phyloP scores from a whole-genome alignment of 2,797 vertebrate genomes.

The Pseudocheirus occidentalis region DNA sequence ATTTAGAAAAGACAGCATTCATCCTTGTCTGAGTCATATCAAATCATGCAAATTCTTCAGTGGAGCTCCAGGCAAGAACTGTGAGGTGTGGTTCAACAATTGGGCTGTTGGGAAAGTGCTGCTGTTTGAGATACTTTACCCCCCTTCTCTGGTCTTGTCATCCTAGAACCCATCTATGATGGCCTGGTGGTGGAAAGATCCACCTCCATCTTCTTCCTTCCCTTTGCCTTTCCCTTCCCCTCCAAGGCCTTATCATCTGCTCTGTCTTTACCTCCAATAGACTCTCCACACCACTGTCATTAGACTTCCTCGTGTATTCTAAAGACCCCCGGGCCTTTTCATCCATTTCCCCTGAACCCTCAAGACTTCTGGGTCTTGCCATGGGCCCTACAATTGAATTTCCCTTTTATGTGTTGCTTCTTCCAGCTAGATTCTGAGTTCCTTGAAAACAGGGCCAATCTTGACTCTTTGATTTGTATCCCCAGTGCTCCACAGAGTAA shows the following conservation, averaged over 20 bases:
- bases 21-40: slow-evolving; percentile 13
- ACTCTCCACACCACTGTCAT: background rate
- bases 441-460: background rate
- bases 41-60: slow-evolving; percentile 1
- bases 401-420: background rate
- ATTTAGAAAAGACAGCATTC: slow-evolving; percentile 27
- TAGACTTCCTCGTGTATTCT: background rate
- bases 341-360: background rate
- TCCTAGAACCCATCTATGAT: background rate
- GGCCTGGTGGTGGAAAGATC: background rate
- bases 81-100: background rate
- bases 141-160: background rate
- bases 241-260: background rate
- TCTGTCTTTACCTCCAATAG: no score
- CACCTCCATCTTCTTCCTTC: background rate
- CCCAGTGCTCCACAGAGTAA: background rate
- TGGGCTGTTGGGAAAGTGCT: background rate
- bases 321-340: background rate
- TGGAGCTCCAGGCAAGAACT: background rate
- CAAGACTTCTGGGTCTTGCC: background rate
- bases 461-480: background rate
- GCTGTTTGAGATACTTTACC: background rate
- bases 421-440: background rate
- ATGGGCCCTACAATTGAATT: background rate
- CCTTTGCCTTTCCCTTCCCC: background rate